Base-by-base conservation (phyloP, 2,113 vertebrate species). In the Canis aureus region DNA sequence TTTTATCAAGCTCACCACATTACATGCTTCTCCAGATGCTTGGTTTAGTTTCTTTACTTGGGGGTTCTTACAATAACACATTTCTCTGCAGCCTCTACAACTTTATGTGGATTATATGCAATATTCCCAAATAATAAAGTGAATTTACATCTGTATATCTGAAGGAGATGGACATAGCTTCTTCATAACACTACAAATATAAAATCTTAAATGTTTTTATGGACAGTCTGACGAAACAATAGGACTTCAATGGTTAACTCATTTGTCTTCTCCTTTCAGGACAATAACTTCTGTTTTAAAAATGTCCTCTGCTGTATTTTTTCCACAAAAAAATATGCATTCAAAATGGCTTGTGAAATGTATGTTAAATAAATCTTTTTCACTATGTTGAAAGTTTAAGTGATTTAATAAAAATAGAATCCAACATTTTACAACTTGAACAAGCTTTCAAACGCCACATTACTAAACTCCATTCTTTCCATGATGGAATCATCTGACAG, bases 381-480 rank as follows among this genome's bases (percentile, higher is more conserved):
- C 87, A 95, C 32, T 2, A 95, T 91, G 97, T 95, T 97, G 95
- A 97, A 97, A 98, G 98, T 83, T 91, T 97, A 85, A 93, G 96
- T 87, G 95, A 97, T 89, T 98, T 97, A 95, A 85, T 98, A 98
- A 98, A 93, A 98, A 98, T 97, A 97, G 57, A 97, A 7, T 57
- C 89, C 66, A 97, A 93, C 84, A 97, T 94, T 98, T 98, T 97
- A 97, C 83, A 97, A 92, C 60, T 95, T 94, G 95, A 98, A 83
- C 62, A 92, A 95, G 51, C 83, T 74, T 98, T 98, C 93, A 96
- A 91, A 73, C 69, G 92, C 17, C 81, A 83, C 86, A n/a, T 96
- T 93, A 35, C 98, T 95, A 53, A 94, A 22, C 27, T 71, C 0
- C 2, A 0, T 13, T 96, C 97, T 97, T 97, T 79, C 95, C 11